Base-by-base conservation (phyloP, 1,140 invertebrate genomes). In the Anastrepha ludens region DNA sequence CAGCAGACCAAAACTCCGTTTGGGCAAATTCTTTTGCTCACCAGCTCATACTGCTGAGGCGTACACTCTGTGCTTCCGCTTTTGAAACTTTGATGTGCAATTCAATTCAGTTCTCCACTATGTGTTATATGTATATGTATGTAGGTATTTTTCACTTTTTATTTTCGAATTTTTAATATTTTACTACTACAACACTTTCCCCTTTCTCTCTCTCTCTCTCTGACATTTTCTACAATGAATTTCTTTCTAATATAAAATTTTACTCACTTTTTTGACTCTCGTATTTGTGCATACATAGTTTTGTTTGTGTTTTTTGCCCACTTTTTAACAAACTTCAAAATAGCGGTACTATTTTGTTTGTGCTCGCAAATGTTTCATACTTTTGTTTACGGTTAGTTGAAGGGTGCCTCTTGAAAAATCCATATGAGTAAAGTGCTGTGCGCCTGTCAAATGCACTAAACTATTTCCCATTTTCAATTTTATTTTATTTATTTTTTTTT, bases 391-490 rank as follows among this genome's bases (percentile, higher is more conserved):
- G 29, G 44, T 81, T 81, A 81, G 74, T 81, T 81, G 47, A 81
- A 81, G 74, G 50, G 47, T 29, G 15, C 74, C 47, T 29, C 74
- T 81, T 81, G 74, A 81, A 81, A 81, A 81, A 55, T 81, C 74
- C 47, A 81, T 55, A 81, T 81, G 74, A 50, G 47, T 81, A 55
- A 81, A 81, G 74, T 81, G 74, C 74, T 17, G 74, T 55, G n/a
- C 44, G 74, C 74, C 74, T 81, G 74, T 81, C 74, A 81, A 55
- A 81, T 81, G 20, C 74, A 81, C 74, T 20, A 81, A 81, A 81
- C 74, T 81, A 81, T 81, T 81, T n/a, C 4, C 17, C 41, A 11
- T 81, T 8, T 47, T 55, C 15, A n/a, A 3, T 9, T 17, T 17
- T 81, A 20, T 81, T 81, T 29, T 29, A 29, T 29, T 29, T 29